Conservation (phyloP, 1,140 invertebrate genomes). For the Nylanderia fulva region DNA sequence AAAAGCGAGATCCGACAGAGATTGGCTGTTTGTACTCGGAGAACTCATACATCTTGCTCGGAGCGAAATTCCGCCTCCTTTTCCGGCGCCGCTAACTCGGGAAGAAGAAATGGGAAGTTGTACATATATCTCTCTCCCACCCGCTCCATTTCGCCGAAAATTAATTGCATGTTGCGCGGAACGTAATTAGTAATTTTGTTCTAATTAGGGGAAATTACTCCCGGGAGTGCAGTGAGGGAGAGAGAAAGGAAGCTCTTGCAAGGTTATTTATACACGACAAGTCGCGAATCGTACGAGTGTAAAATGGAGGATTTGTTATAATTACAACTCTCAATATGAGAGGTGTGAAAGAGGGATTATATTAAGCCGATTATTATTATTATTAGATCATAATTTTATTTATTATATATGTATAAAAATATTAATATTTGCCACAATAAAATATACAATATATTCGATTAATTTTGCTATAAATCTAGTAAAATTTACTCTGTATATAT, state of each 20-base stretch:
- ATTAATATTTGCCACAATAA: no score
- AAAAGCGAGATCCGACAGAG: slow-evolving; percentile 41
- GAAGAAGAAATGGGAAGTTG: slow-evolving; percentile 55
- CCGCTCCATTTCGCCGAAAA: slow-evolving; percentile 54
- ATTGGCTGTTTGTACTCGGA: slow-evolving; percentile 52
- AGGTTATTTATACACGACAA: slow-evolving; percentile 37
- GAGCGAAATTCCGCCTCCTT: slow-evolving; percentile 48
- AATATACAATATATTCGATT: no score
- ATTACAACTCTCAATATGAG: slow-evolving; percentile 41
- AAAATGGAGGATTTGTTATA: slow-evolving; percentile 43
- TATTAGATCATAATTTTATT: no score
- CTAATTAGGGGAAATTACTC: slow-evolving; percentile 70
- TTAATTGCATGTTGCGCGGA: slow-evolving; percentile 58
- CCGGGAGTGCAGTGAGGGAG: background rate
- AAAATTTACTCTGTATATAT: no score
- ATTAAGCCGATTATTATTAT: slow-evolving; percentile 28
- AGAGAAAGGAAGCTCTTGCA: slow-evolving; percentile 13
- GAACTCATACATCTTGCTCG: slow-evolving; percentile 59
- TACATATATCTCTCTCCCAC: slow-evolving; percentile 44
- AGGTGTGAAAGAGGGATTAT: background rate
- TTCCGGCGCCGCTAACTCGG: slow-evolving; percentile 40
- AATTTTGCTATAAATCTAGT: no score
- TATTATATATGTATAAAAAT: no score
- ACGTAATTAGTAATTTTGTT: slow-evolving; percentile 73
- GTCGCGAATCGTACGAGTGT: background rate